Percentiles rank a stretch among this genome's conserved stretches.
Conservation (phyloP, 2,113 vertebrate genomes). For the Illadopsis cleaveri region DNA sequence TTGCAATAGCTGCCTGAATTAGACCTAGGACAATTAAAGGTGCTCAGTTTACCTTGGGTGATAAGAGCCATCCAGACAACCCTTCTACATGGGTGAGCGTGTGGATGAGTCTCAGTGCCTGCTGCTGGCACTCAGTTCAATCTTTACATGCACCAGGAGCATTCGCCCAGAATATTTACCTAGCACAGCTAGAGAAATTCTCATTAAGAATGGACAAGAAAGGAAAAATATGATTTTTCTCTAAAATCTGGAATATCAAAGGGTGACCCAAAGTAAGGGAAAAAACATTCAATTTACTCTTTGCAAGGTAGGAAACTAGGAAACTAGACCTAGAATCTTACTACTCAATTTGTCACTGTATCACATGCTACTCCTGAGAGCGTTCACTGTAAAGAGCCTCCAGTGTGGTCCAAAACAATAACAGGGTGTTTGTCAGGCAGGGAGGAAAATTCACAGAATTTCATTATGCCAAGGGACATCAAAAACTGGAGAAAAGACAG, state of each 20-base stretch:
- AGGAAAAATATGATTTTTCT: not conserved
- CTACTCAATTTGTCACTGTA: not conserved
- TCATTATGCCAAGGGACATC: not conserved
- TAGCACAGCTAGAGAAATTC: not conserved
- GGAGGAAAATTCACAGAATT: slow-evolving; percentile 1
- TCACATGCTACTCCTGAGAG: fast-evolving
- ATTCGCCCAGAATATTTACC: not conserved
- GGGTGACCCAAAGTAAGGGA: not conserved
- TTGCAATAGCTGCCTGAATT: not conserved
- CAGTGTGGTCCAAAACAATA: slow-evolving; percentile 7
- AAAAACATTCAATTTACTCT: not conserved
- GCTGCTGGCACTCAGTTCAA: not conserved
- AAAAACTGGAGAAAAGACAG: slow-evolving; percentile 6
- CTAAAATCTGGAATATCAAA: not conserved
- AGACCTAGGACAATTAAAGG: not conserved
- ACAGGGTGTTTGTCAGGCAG: not conserved
- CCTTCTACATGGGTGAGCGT: not conserved
- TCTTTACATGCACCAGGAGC: not conserved
- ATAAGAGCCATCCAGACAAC: not conserved
- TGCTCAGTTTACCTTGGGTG: not conserved
- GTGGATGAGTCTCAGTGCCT: not conserved
- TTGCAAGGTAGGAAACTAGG: not conserved
- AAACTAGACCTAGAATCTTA: not conserved
- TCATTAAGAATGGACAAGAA: not conserved
- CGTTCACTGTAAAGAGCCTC: not conserved